Base-by-base conservation (phyloP, 1,140 invertebrate species). In the Lanistes nyassanus region DNA sequence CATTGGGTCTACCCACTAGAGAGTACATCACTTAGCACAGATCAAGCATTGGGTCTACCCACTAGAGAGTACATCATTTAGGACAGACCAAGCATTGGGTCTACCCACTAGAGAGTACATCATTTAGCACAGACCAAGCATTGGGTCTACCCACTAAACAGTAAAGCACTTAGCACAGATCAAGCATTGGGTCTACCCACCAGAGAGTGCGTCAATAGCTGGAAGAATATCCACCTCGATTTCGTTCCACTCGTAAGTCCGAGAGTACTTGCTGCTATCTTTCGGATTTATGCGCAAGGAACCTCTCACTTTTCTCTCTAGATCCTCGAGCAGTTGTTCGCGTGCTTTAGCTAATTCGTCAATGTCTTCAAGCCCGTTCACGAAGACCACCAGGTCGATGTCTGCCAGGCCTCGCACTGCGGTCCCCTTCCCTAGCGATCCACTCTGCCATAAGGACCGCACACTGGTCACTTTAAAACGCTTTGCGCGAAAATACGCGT, bases 371-470 rank as follows among this genome's bases (percentile, higher is more conserved):
- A 72, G 36, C 11, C 70, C 70, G 55, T 72, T 72, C 4, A 72
- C 19, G 26, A 72, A 21, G 19, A 72, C 70, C 34, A 72, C 70
- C 16, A 72, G 70, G 70, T 72, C 70, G n/a, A 72, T 72, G 70
- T 72, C 70, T 16, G 55, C 55, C 23, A n/a, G 29, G 55, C 55
- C 70, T n/a, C 56, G 31, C 34, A 42, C 36, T 42, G 70, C 70
- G 4, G 70, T 72, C 4, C 70, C 70, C 36, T 72, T 72, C 1
- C 55, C 70, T 37, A 72, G 56, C 21, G 70, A 72, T 5, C 70
- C 70, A 36, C 70, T 26, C 70, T 72, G 23, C 9, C 13, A 70
- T n/a, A 23, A 0, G 42, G 3, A 11, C n/a, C 9, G 0, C 4
- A 60, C 19, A 47, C 9, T 13, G 19, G 19, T 47, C 9, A 47